Percentiles rank a stretch among this genome's conserved stretches.
phyloP scores from a whole-genome alignment of 2,888 invertebrate genomes.

The Tiliacea aurago region DNA sequence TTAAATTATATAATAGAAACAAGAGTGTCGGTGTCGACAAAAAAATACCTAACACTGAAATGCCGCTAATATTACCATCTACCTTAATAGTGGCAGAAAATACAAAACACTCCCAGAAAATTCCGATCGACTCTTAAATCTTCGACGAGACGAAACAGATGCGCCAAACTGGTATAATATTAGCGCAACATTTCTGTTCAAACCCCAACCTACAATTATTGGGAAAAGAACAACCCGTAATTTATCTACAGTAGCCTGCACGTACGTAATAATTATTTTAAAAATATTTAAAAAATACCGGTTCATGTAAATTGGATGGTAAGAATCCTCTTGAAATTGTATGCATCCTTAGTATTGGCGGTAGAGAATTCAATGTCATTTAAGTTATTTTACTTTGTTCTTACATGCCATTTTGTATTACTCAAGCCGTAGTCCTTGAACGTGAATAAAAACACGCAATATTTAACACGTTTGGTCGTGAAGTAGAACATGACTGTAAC shows the following conservation, averaged over 20 bases:
- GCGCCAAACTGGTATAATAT: constrained; percentile 74
- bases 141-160: constrained; percentile 69
- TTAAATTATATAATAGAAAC: neutral
- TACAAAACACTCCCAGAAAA: constrained; percentile 45
- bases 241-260: constrained; percentile 80
- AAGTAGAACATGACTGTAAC: constrained; percentile 16
- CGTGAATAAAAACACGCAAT: constrained; percentile 38
- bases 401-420: constrained; percentile 45
- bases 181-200: constrained; percentile 78
- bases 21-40: neutral
- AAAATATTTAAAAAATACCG: constrained; percentile 76
- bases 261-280: constrained; percentile 79
- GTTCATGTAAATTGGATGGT: constrained; percentile 50
- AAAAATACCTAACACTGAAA: neutral
- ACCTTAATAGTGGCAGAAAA: constrained; percentile 18
- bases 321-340: constrained; percentile 52
- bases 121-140: constrained; percentile 58
- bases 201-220: constrained; percentile 78
- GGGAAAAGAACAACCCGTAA: constrained; percentile 78
- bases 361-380: constrained; percentile 50
- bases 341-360: constrained; percentile 37
- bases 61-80: neutral
- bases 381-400: constrained; percentile 53
- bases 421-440: constrained; percentile 52
- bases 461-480: constrained; percentile 49